Evolutionary conservation across 2,113 vertebrate genomes (phyloP).

Genomic region (Mustela nigripes): DNA sequence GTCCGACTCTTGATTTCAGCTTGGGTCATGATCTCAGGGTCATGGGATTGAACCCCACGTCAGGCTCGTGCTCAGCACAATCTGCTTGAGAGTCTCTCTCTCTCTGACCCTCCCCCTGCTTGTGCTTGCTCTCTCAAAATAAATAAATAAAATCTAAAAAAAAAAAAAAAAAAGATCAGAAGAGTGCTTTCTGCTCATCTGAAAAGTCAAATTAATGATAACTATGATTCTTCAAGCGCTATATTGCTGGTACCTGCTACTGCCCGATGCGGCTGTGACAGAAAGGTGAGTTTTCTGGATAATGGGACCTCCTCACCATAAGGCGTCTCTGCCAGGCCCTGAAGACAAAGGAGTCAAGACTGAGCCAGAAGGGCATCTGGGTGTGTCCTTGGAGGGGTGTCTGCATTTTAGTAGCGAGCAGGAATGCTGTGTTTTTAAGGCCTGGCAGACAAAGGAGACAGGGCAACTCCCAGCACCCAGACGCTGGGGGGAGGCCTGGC

Average conservation of each 20-base stretch:
- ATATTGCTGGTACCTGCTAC: not conserved
- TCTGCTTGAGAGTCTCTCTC: not conserved
- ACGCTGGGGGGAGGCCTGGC: not conserved
- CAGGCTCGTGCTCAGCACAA: not conserved
- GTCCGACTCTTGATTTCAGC: not conserved
- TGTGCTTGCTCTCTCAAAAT: not conserved
- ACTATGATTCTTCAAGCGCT: not conserved
- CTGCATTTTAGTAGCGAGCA: not conserved
- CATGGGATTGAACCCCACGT: not conserved
- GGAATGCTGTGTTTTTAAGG: not conserved
- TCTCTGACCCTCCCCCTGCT: not conserved
- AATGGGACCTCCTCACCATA: fast-evolving
- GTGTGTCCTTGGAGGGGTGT: not conserved
- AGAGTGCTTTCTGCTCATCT: not conserved
- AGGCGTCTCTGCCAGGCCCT: not conserved
- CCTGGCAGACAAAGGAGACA: not conserved
- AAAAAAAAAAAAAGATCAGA: not conserved
- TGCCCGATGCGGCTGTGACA: not conserved
- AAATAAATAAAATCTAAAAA: not conserved
- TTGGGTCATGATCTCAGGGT: not conserved
- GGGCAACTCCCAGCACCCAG: not conserved
- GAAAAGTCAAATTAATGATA: not conserved
- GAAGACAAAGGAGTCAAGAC: not conserved
- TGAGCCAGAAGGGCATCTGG: not conserved
- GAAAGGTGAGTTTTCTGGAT: not conserved